phyloP scores from a whole-genome alignment of 1,140 invertebrate species.

The Aphaenogaster ashmeadi region DNA sequence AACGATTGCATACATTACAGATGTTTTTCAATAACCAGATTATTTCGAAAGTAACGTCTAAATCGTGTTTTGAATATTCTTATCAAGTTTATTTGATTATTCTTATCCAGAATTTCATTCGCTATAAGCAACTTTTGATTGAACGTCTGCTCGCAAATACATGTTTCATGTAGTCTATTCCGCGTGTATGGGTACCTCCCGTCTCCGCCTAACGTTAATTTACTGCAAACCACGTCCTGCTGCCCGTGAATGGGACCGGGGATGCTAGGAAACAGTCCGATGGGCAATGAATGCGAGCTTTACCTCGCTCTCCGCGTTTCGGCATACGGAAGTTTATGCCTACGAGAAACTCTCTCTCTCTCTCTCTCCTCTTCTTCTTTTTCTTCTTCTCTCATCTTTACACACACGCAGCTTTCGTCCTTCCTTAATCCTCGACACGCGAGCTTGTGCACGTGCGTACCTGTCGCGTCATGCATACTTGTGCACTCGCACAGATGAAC shows the following conservation, averaged over 20 bases:
- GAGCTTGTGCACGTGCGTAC: not conserved
- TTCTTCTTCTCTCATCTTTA: not conserved
- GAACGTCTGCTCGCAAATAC: conserved; percentile 36
- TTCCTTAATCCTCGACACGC: not conserved
- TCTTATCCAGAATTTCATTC: not conserved
- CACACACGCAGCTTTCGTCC: not conserved
- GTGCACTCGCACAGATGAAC: not conserved
- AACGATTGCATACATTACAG: not conserved
- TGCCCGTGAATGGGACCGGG: conserved; percentile 64
- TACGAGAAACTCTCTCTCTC: conserved; percentile 12
- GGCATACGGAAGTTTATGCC: conserved; percentile 23
- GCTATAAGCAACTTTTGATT: conserved; percentile 1
- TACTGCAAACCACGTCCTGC: conserved; percentile 68
- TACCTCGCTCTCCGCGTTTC: conserved; percentile 39
- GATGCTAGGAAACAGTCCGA: conserved; percentile 72
- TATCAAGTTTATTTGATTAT: conserved; percentile 31
- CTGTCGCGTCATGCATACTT: not conserved
- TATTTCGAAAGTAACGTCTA: not conserved
- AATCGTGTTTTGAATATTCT: conserved; percentile 6
- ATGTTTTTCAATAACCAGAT: not conserved
- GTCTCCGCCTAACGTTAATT: conserved; percentile 70
- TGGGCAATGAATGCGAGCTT: conserved; percentile 70
- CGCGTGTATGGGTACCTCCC: not conserved
- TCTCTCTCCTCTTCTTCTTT: not conserved
- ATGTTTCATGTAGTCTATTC: not conserved